phyloP scores from a whole-genome alignment of 1,140 invertebrate species.

The Trichogramma pretiosum region DNA sequence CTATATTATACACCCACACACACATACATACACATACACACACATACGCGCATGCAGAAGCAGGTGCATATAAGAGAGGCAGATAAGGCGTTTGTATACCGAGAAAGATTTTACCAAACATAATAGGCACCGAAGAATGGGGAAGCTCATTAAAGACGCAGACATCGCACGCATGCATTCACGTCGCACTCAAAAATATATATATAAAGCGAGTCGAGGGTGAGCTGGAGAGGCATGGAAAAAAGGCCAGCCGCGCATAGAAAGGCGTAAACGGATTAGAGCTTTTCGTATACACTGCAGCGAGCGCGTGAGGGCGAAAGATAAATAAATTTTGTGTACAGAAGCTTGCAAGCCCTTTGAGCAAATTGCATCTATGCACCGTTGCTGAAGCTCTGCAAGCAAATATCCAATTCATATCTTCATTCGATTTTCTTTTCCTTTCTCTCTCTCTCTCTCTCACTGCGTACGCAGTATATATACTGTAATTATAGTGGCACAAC shows the following conservation, averaged over 20 bases:
- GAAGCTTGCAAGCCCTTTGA: not conserved
- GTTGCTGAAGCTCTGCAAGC: no score
- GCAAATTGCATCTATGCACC: not conserved
- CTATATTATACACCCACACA: not conserved
- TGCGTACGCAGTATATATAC: not conserved
- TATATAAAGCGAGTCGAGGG: no score
- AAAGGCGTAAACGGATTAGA: no score
- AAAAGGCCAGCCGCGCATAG: no score
- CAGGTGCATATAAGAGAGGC: not conserved
- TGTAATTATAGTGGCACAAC: no score
- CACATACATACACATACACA: not conserved
- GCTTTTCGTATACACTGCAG: no score
- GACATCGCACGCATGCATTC: not conserved
- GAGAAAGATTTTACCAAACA: not conserved
- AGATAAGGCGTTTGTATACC: not conserved
- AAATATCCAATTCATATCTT: no score
- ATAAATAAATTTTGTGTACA: not conserved
- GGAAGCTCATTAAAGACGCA: not conserved
- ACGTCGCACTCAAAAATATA: not conserved
- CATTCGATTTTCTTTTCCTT: no score
- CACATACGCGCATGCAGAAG: not conserved
- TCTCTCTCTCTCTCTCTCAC: no score
- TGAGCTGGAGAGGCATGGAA: no score
- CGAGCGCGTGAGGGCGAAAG: not conserved
- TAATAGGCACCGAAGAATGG: not conserved